Evolutionary conservation across 2,888 invertebrate species (phyloP).

Genomic region (Drosophila nigritarsus): DNA sequence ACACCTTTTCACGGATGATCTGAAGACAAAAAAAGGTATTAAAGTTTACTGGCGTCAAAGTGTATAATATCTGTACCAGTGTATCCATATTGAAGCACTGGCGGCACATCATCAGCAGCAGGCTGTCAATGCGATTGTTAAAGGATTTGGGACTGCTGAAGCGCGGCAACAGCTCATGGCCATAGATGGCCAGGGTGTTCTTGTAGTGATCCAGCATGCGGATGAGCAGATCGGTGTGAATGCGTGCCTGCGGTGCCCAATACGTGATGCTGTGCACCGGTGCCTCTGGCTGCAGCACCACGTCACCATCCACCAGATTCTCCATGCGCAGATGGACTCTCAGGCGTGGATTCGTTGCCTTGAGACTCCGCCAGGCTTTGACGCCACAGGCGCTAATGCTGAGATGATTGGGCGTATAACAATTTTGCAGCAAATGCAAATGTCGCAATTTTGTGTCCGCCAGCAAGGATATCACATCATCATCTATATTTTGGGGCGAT

Average conservation of each 20-base stretch:
- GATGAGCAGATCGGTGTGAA: constrained; percentile 86
- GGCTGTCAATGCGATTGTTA: constrained; percentile 89
- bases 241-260: constrained; percentile 87
- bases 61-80: constrained; percentile 86
- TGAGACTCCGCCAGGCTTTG: constrained; percentile 85
- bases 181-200: constrained; percentile 88
- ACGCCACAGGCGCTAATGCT: constrained; percentile 86
- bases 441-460: constrained; percentile 88
- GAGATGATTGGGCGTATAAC: constrained; percentile 87
- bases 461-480: constrained; percentile 89
- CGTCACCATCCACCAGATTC: constrained; percentile 87
- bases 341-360: constrained; percentile 87
- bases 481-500: constrained; percentile 91
- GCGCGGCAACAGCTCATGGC: constrained; percentile 89
- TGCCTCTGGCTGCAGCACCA: constrained; percentile 89
- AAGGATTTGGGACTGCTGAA: constrained; percentile 89
- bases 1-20: constrained; percentile 91
- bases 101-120: constrained; percentile 88
- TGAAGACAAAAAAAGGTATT: constrained; percentile 68
- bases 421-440: constrained; percentile 91
- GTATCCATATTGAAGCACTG: constrained; percentile 89
- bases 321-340: constrained; percentile 89
- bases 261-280: constrained; percentile 89
- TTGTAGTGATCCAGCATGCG: constrained; percentile 88
- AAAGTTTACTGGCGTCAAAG: too few relatives aligned